Evolutionary conservation across 2,113 vertebrate genomes (phyloP).

Genomic region (Melanerpes formicivorus): DNA sequence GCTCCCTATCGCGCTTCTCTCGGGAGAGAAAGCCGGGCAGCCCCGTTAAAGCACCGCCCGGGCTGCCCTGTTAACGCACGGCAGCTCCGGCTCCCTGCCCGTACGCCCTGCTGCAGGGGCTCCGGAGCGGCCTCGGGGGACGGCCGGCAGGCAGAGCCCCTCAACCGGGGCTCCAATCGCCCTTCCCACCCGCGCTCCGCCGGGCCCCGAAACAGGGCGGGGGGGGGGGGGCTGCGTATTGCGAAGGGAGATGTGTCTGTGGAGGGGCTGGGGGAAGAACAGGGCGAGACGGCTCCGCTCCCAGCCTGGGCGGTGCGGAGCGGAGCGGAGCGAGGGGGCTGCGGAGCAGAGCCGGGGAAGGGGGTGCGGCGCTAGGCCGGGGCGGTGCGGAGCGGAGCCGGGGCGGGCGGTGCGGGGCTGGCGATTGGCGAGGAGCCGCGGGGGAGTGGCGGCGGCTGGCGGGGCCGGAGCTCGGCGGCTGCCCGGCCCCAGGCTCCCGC

Average conservation of each 20-base stretch:
- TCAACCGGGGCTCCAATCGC: background rate
- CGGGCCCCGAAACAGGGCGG: background rate
- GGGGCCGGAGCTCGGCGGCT: background rate
- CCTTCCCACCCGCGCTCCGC: background rate
- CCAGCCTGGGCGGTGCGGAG: background rate
- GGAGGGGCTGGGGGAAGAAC: background rate
- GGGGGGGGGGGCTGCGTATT: background rate
- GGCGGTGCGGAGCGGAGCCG: background rate
- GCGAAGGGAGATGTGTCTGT: background rate
- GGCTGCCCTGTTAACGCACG: too few species aligned
- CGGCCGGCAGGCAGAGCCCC: background rate
- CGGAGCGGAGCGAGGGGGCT: too few species aligned
- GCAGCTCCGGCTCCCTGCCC: too few species aligned
- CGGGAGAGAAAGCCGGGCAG: too few species aligned
- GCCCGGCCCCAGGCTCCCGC: background rate
- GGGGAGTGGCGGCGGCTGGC: slow-evolving; percentile 47
- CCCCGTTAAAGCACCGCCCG: too few species aligned
- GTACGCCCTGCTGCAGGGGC: too few species aligned
- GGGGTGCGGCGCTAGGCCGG: background rate
- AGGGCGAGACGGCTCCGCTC: background rate
- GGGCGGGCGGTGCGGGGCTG: background rate
- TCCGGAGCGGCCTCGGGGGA: too few species aligned
- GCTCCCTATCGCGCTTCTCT: too few species aligned
- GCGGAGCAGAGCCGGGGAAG: background rate
- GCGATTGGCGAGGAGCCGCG: slow-evolving; percentile 23